Conservation (phyloP, 2,888 invertebrate genomes). For the Habroteleia sp. region DNA sequence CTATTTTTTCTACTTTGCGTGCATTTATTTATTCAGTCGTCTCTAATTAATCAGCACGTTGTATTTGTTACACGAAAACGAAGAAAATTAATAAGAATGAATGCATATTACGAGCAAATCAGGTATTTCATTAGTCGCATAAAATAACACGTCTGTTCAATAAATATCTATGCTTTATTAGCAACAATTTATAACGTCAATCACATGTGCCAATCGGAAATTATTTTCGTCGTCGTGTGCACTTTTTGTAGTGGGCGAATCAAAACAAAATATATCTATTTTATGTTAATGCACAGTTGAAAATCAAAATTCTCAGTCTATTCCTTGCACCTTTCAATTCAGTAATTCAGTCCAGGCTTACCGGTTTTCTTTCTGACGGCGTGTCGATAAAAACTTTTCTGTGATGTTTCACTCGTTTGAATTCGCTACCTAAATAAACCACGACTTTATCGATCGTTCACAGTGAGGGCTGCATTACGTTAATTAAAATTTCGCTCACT, state of each 20-base stretch:
- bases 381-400: slow-evolving; percentile 52
- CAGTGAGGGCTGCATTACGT: slow-evolving; percentile 54
- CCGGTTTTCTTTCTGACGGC: slow-evolving; percentile 36
- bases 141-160: slow-evolving; percentile 17
- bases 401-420: slow-evolving; percentile 59
- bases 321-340: slow-evolving; percentile 33
- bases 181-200: slow-evolving; percentile 24
- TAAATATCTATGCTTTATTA: slow-evolving; percentile 28
- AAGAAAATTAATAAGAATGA: not conserved
- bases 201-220: slow-evolving; percentile 38
- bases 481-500: slow-evolving; percentile 60
- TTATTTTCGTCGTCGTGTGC: slow-evolving; percentile 18
- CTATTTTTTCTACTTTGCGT: too few species aligned
- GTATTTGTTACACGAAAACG: too few species aligned
- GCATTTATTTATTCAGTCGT: too few species aligned
- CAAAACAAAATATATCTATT: slow-evolving; percentile 21
- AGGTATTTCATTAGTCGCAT: slow-evolving; percentile 30
- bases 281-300: slow-evolving; percentile 36
- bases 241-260: too few species aligned
- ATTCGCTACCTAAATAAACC: slow-evolving; percentile 56
- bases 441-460: slow-evolving; percentile 57
- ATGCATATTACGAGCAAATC: slow-evolving; percentile 9
- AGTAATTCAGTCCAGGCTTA: slow-evolving; percentile 50
- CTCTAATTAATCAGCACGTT: too few species aligned
- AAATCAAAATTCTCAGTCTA: slow-evolving; percentile 24